A percentile compares a stretch with the other conserved stretches of the same genome.
Evolutionary conservation across 2,797 vertebrate genomes (phyloP).

Genomic region (Taeniopygia guttata): DNA sequence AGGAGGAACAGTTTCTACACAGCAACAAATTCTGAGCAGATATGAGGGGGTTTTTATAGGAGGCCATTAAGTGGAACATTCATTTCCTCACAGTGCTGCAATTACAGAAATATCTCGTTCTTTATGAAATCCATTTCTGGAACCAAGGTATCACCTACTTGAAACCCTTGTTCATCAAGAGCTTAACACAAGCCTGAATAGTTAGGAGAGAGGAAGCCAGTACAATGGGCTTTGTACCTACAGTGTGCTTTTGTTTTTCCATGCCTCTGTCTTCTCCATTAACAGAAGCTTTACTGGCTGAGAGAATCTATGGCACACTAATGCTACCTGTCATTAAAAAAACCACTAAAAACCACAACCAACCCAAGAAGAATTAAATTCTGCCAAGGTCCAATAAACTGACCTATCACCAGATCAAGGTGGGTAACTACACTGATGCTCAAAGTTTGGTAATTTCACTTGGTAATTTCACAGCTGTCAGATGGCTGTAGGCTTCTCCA

Average conservation of each 20-base stretch:
- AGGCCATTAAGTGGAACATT: neutral
- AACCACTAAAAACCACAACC: accelerated
- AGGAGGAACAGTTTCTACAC: neutral
- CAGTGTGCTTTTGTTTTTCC: neutral
- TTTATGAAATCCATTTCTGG: neutral
- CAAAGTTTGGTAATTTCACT: neutral
- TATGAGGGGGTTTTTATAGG: neutral
- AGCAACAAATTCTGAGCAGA: neutral
- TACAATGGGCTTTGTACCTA: neutral
- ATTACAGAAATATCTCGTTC: neutral
- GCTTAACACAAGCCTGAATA: neutral
- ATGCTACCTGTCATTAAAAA: neutral
- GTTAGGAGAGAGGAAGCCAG: neutral
- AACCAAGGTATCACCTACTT: neutral
- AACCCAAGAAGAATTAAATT: neutral
- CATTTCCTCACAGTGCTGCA: neutral
- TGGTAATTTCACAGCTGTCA: neutral
- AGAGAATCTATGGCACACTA: neutral
- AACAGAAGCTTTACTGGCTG: neutral
- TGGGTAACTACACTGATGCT: neutral
- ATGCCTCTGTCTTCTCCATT: neutral
- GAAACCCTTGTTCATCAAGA: neutral
- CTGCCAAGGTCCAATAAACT: neutral
- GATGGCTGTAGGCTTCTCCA: neutral
- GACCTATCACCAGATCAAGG: neutral